Base-by-base conservation (phyloP, 2,797 vertebrate species). In the Acestrorhynchus altus region DNA sequence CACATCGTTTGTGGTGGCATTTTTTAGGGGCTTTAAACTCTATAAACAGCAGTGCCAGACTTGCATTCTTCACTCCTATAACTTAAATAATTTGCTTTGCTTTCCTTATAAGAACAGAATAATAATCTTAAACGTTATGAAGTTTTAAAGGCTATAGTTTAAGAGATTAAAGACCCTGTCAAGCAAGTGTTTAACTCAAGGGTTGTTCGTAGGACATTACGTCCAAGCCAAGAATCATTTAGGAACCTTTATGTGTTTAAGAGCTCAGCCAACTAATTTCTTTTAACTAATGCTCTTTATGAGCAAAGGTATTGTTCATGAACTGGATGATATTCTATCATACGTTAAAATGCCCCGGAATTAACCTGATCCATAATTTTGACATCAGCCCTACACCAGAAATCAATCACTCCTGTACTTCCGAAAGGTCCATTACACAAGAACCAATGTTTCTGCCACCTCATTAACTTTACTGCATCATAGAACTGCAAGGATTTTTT, bases 361-460 rank as follows among this genome's bases (percentile, higher is more conserved):
- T 65, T 42, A 76, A 72, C 11, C 31, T 57, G 40, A 80, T 18
- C 22, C 64, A 46, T 18, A 57, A 57, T 24, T 11, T 49, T 40
- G 20, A 64, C 11, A 39, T 20, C 49, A 60, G 22, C 22, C 12
- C 31, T 31, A 74, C n/a, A 61, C 35, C 35, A 51, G 18, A 71
- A 64, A 61, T 11, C 6, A 76, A 35, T 63, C 16, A 28, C 1
- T 40, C 8, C 39, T 35, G 2, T 68, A 24, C 74, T 49, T 59
- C 28, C 47, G 44, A 68, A 56, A 24, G 51, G 54, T 57, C 64
- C 64, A 67, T 68, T 67, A 76, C 56, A 51, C 61, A 28, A 79
- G 71, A 40, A 24, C 13, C 8, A 67, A 46, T 24, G 42, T 60
- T 74, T 42, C 28, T 68, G 44, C 35, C 64, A 69, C 46, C 44